These are phyloP conservation scores for Mythimna pallens DNA, from an alignment of 2,888 invertebrate genomes.

Conservation along the genomic window DNA sequence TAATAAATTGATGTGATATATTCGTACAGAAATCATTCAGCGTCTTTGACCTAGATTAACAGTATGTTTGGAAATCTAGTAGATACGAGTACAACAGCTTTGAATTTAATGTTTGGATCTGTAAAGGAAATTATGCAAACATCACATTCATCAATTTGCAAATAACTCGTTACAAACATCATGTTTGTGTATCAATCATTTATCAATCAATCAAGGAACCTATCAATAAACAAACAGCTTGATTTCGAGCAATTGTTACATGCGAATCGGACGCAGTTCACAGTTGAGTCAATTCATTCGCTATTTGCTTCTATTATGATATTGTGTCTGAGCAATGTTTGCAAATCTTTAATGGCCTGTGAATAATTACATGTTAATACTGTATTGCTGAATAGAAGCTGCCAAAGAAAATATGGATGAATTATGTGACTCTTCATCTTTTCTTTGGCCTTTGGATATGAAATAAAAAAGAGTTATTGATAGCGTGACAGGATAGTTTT, in stretches of 20 bases:
- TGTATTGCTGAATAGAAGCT: neutral
- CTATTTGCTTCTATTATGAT: neutral
- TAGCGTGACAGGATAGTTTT: too few relatives aligned
- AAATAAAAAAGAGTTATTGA: too few relatives aligned
- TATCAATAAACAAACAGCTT: slow-evolving; percentile 8
- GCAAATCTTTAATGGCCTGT: neutral
- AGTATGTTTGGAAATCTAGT: too few relatives aligned
- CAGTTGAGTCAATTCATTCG: slow-evolving; percentile 22
- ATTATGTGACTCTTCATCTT: too few relatives aligned
- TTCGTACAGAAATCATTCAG: too few relatives aligned
- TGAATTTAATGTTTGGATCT: slow-evolving; percentile 23
- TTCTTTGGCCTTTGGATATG: too few relatives aligned
- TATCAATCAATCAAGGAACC: slow-evolving; percentile 15
- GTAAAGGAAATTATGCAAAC: slow-evolving; percentile 17
- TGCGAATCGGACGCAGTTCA: slow-evolving; percentile 18
- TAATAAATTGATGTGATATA: too few relatives aligned
- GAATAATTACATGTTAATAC: neutral
- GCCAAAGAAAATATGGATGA: too few relatives aligned
- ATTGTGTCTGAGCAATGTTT: neutral
- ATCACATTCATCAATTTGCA: neutral
- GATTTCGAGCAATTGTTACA: slow-evolving; percentile 13
- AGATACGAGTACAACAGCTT: slow-evolving; percentile 1
- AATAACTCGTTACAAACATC: slow-evolving; percentile 3
- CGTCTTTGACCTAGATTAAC: too few relatives aligned
- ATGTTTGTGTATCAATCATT: slow-evolving; percentile 24